Evolutionary conservation across 2,888 invertebrate species (phyloP).

Genomic region (Drosophila infuscata): DNA sequence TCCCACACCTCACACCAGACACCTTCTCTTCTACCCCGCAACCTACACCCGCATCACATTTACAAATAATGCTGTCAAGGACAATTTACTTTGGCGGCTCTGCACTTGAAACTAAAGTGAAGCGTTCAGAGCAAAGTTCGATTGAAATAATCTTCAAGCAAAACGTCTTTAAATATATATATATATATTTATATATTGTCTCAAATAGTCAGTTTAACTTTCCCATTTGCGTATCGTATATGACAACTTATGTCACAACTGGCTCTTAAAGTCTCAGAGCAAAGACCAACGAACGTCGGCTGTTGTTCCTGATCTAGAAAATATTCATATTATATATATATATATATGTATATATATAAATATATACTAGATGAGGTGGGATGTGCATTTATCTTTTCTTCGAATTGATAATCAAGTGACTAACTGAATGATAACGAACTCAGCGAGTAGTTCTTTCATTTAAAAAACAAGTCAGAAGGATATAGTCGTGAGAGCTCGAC

Average conservation of each 20-base stretch:
- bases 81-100: constrained; percentile 37
- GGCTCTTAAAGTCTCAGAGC: neutral
- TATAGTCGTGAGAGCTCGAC: neutral
- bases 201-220: neutral
- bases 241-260: neutral
- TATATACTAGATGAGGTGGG: neutral
- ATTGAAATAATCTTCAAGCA: neutral
- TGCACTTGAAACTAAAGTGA: constrained; percentile 29
- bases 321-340: too few relatives aligned
- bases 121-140: neutral
- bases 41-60: constrained; percentile 7
- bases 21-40: neutral
- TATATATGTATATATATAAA: too few relatives aligned
- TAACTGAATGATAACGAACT: neutral
- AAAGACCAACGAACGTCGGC: neutral
- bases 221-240: neutral
- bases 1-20: neutral
- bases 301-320: neutral
- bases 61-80: constrained; percentile 37
- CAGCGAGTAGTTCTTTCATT: neutral
- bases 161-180: neutral
- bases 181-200: neutral
- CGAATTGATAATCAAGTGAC: neutral
- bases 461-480: neutral
- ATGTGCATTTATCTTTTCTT: neutral